phyloP scores from a whole-genome alignment of 2,888 invertebrate species.

The Sipha maydis region DNA sequence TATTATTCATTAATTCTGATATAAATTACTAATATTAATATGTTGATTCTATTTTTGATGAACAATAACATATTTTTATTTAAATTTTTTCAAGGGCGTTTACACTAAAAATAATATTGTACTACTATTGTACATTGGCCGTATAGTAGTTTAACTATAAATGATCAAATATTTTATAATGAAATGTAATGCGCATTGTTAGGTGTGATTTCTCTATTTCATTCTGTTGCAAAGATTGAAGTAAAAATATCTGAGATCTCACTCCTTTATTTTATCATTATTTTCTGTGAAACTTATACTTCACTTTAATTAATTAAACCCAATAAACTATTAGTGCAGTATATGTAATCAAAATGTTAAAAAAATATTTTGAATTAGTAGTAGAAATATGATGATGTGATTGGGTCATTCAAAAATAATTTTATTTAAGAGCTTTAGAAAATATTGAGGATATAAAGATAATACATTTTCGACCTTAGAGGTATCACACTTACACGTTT shows the following conservation, averaged over 20 bases:
- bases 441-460: not conserved
- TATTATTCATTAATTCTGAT: too few species aligned
- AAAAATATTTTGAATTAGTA: not conserved
- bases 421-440: not conserved
- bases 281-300: not conserved
- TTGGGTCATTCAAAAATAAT: not conserved
- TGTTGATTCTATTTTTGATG: not conserved
- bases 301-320: not conserved
- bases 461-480: too few species aligned
- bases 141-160: not conserved
- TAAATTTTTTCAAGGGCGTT: not conserved
- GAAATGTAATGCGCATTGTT: not conserved
- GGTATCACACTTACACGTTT: too few species aligned
- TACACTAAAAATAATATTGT: not conserved
- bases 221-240: not conserved
- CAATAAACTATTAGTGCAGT: not conserved
- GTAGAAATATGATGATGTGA: not conserved
- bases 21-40: too few species aligned
- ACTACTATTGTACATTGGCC: not conserved
- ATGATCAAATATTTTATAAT: not conserved
- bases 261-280: not conserved
- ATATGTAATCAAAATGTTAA: not conserved
- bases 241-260: not conserved
- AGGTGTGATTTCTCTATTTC: not conserved
- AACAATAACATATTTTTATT: not conserved